Conservation (phyloP, 2,113 vertebrate genomes). For the Spheniscus mendiculus region DNA sequence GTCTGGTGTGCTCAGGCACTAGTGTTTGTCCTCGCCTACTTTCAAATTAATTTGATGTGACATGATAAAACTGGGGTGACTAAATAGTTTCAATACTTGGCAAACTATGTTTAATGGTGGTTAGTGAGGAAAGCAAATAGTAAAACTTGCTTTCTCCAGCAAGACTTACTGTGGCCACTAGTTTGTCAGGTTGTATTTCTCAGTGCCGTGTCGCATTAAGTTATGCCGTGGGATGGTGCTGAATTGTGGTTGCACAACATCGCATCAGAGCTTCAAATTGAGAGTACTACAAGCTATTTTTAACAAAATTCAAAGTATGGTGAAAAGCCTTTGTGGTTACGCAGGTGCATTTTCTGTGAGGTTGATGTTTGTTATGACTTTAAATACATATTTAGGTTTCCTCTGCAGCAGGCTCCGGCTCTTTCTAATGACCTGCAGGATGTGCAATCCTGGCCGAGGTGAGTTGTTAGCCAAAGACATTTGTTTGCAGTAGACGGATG, state of each 20-base stretch:
- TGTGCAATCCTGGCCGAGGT: fast-evolving
- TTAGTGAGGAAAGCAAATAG: neutral
- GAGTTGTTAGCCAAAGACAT: fast-evolving
- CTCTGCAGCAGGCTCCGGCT: neutral
- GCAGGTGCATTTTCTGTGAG: neutral
- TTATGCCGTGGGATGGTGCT: neutral
- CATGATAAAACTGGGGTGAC: neutral
- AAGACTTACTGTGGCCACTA: neutral
- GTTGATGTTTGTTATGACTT: neutral
- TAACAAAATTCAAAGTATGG: neutral
- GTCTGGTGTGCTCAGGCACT: neutral
- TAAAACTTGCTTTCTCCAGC: neutral
- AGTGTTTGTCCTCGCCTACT: fast-evolving
- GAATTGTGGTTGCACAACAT: neutral
- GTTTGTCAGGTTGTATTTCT: conserved; percentile 6
- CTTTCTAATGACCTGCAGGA: fast-evolving
- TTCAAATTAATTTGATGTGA: neutral
- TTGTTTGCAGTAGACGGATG: fast-evolving
- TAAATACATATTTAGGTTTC: fast-evolving
- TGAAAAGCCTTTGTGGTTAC: neutral
- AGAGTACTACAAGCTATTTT: neutral
- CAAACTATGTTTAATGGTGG: neutral
- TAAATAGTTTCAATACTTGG: neutral
- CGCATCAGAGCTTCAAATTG: neutral
- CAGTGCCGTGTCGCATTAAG: neutral